Percentiles rank a stretch among this genome's conserved stretches.
These are phyloP conservation scores for Metellina segmentata DNA, from an alignment of 2,888 invertebrate genomes.

Conservation along the genomic window DNA sequence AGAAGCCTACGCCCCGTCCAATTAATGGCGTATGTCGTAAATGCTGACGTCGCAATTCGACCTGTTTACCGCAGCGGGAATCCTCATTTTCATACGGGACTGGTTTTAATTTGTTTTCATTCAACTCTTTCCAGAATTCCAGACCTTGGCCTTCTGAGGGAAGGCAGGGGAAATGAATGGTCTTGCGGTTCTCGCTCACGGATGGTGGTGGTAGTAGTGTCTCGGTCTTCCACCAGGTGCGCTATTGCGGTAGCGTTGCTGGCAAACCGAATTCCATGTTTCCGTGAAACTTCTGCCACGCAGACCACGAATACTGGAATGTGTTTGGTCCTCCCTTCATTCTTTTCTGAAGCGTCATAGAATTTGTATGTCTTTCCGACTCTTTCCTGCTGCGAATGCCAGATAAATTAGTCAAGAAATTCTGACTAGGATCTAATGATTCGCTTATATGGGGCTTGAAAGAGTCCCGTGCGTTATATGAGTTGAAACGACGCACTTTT, in stretches of 20 bases:
- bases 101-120: slow-evolving; percentile 62
- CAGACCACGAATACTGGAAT: too few relatives aligned
- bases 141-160: slow-evolving; percentile 49
- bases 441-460: too few relatives aligned
- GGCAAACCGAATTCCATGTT: background rate
- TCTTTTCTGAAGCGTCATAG: too few relatives aligned
- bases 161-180: slow-evolving; percentile 33
- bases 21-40: slow-evolving; percentile 48
- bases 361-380: too few relatives aligned
- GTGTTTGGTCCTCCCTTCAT: too few relatives aligned
- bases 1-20: slow-evolving; percentile 27
- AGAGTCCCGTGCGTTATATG: too few relatives aligned
- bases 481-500: too few relatives aligned
- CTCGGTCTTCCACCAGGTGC: slow-evolving; percentile 29
- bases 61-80: slow-evolving; percentile 64
- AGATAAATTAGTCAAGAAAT: too few relatives aligned
- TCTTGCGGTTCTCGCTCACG: slow-evolving; percentile 9
- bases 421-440: too few relatives aligned
- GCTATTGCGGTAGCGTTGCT: slow-evolving; percentile 39
- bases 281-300: too few relatives aligned
- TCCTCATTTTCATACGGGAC: slow-evolving; percentile 67
- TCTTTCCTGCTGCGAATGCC: too few relatives aligned
- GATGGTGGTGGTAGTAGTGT: background rate
- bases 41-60: slow-evolving; percentile 50
- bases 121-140: background rate